A percentile compares a stretch with the other conserved stretches of the same genome.
Conservation (phyloP, 2,888 invertebrate genomes). For the Ferrisia virgata region DNA sequence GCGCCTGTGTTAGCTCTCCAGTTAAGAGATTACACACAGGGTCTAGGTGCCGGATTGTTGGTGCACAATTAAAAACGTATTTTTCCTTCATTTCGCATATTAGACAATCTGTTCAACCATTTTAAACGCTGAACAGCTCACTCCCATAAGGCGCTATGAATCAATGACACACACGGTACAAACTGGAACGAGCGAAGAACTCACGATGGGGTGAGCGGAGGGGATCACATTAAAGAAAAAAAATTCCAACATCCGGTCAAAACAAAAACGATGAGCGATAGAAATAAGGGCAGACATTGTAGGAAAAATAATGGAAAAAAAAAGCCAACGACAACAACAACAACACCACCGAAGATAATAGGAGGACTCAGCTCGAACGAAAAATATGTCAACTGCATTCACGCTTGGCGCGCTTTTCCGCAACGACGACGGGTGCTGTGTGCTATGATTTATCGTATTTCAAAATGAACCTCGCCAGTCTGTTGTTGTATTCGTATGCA, state of each 20-base stretch:
- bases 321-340: no score
- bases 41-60: no score
- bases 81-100: neutral
- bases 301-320: neutral
- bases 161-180: neutral
- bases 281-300: neutral
- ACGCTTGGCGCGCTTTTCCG: neutral
- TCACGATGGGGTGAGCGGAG: no score
- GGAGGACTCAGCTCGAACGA: neutral
- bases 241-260: neutral
- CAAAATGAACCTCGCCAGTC: neutral
- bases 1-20: no score
- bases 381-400: slow-evolving; percentile 19
- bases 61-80: no score
- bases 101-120: neutral
- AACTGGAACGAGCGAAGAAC: no score
- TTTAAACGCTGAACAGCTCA: neutral
- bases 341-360: neutral
- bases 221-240: neutral
- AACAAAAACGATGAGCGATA: neutral
- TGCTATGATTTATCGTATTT: slow-evolving; percentile 21
- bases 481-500: neutral
- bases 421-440: neutral
- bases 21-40: no score
- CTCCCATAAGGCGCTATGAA: neutral